A percentile compares a stretch with the other conserved stretches of the same genome.
Conservation (phyloP, 1,140 invertebrate genomes). For the Brachionus sp. region DNA sequence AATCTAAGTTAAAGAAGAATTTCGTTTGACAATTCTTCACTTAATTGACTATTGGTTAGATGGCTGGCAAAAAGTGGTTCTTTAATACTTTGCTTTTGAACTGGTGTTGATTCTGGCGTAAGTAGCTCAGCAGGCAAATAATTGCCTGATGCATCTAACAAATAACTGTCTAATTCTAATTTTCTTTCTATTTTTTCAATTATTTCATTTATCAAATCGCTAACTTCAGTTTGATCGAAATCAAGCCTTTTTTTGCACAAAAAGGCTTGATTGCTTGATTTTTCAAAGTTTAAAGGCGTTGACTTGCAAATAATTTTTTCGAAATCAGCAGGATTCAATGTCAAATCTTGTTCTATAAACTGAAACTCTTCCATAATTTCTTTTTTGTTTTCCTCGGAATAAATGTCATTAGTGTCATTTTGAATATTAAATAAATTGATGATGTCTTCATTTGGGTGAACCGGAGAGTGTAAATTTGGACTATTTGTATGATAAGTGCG, state of each 20-base stretch:
- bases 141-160: background rate
- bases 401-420: background rate
- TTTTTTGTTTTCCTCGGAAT: background rate
- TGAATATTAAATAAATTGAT: constrained; percentile 11
- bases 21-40: constrained; percentile 16
- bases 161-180: background rate
- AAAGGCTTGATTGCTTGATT: background rate
- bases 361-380: background rate
- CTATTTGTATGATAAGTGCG: constrained; percentile 17
- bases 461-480: background rate
- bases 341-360: constrained; percentile 4
- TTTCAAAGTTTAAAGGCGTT: background rate
- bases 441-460: constrained; percentile 15
- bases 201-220: background rate
- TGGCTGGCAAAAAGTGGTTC: constrained; percentile 1
- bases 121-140: background rate
- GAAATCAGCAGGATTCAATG: constrained; percentile 1
- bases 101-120: constrained; percentile 2
- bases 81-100: background rate
- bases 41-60: constrained; percentile 25
- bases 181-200: background rate
- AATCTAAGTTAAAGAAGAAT: background rate
- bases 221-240: background rate
- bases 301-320: constrained; percentile 19
- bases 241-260: constrained; percentile 4